Base-by-base conservation (phyloP, 2,797 vertebrate species). In the Rallus crepitans region DNA sequence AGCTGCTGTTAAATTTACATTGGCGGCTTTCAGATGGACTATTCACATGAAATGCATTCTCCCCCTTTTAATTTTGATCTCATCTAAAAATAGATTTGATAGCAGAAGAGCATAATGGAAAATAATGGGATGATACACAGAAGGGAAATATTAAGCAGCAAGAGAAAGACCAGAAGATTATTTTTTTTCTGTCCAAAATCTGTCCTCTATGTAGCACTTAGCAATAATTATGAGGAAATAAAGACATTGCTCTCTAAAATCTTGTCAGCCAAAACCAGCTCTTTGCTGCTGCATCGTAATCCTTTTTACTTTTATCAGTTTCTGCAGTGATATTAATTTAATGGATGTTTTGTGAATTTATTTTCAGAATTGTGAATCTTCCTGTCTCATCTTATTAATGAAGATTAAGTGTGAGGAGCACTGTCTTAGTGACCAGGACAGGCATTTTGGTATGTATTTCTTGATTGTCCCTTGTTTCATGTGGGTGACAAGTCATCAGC, bases 191-290 rank as follows among this genome's bases (percentile, higher is more conserved):
- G 42, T 55, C 59, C 33, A 57, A 75, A n/a, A n/a, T n/a, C n/a
- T n/a, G n/a, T n/a, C 31, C 30, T 72, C 25, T 18, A 3, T 2
- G 7, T n/a, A 75, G 55, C 24, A 27, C 13, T 90, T 39, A 48
- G 10, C 17, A 57, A 15, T 82, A 59, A 84, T 85, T 82, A 55
- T 42, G 47, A 87, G 66, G 30, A 93, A 95, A 79, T 45, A 31
- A 84, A 79, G 59, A 63, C 21, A 23, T 40, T 83, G n/a, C 19
- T 55, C 30, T 69, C 28, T 65, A 63, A 87, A 63, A 72, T 66
- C 65, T 76, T 63, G 17, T 30, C 35, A 60, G 35, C 28, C 82
- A 39, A 91, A 76, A 87, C 80, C 77, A 89, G 16, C 57, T 88
- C 31, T 78, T 94, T 42, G 23, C 76, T 81, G 40, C 53, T 33